These are phyloP conservation scores for Lysandra coridon DNA, from an alignment of 2,888 invertebrate genomes.

Conservation along the genomic window DNA sequence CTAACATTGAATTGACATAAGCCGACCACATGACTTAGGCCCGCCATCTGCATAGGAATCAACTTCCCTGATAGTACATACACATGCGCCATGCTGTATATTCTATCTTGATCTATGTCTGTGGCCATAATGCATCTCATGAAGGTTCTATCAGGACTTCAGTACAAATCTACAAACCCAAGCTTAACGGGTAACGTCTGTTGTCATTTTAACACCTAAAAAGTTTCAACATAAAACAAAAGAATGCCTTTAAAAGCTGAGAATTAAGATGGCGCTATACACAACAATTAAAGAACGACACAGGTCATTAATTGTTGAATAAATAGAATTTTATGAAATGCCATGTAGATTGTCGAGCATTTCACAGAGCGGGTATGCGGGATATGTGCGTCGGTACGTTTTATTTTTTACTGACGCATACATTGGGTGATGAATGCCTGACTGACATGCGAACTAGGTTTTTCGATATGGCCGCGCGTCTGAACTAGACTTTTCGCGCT, in stretches of 20 bases:
- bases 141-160: too few relatives aligned
- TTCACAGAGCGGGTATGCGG: slow-evolving; percentile 21
- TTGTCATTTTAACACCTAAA: neutral
- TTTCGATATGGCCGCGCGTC: slow-evolving; percentile 5
- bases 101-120: too few relatives aligned
- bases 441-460: slow-evolving; percentile 30
- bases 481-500: slow-evolving; percentile 7
- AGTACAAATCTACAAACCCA: too few relatives aligned
- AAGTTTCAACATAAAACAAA: neutral
- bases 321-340: slow-evolving; percentile 26
- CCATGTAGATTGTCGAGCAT: slow-evolving; percentile 24
- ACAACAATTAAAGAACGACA: slow-evolving; percentile 6
- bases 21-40: too few relatives aligned
- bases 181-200: neutral
- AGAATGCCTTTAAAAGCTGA: neutral
- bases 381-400: slow-evolving; percentile 27
- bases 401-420: slow-evolving; percentile 16
- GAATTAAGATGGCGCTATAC: slow-evolving; percentile 19
- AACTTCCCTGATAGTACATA: too few relatives aligned
- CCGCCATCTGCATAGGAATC: too few relatives aligned
- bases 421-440: slow-evolving; percentile 29
- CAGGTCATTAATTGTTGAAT: slow-evolving; percentile 26
- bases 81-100: too few relatives aligned
- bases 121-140: too few relatives aligned
- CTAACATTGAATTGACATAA: too few relatives aligned